Percentiles rank a stretch among this genome's conserved stretches.
These are phyloP conservation scores for Onychostruthus taczanowskii DNA, from an alignment of 2,113 vertebrate species.

Conservation along the genomic window DNA sequence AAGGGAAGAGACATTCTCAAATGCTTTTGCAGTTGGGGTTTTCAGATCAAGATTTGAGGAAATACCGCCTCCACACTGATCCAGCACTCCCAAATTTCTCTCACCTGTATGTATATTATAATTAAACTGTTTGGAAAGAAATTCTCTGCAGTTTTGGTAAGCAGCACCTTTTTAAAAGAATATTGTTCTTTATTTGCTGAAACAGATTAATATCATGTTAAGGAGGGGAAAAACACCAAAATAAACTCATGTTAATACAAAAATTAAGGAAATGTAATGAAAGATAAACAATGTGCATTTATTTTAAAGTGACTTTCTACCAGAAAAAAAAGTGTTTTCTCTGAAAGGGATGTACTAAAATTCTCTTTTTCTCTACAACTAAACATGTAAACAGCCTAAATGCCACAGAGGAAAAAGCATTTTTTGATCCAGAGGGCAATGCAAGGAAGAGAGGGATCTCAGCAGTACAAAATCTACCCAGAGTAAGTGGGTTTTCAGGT, in stretches of 20 bases:
- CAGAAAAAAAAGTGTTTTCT: background rate
- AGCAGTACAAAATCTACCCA: fast-evolving
- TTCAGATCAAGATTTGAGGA: background rate
- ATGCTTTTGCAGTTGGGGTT: background rate
- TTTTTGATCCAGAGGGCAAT: background rate
- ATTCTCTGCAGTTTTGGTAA: background rate
- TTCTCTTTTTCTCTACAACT: background rate
- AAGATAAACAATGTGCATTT: background rate
- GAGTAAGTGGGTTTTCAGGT: background rate
- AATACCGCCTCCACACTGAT: background rate
- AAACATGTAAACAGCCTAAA: background rate
- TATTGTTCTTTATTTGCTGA: background rate
- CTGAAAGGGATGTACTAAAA: background rate
- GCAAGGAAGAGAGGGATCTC: background rate
- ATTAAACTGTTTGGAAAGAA: background rate
- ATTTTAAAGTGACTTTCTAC: background rate
- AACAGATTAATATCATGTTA: background rate
- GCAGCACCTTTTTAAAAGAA: background rate
- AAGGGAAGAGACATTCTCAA: too few species aligned
- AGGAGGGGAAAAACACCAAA: background rate
- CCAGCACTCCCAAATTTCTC: background rate
- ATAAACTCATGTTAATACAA: background rate
- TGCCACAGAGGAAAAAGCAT: background rate
- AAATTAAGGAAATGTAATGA: background rate
- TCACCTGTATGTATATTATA: fast-evolving